A percentile compares a stretch with the other conserved stretches of the same genome.
These are phyloP conservation scores for Myotis lucifugus DNA, from an alignment of 2,113 vertebrate species.

Conservation along the genomic window DNA sequence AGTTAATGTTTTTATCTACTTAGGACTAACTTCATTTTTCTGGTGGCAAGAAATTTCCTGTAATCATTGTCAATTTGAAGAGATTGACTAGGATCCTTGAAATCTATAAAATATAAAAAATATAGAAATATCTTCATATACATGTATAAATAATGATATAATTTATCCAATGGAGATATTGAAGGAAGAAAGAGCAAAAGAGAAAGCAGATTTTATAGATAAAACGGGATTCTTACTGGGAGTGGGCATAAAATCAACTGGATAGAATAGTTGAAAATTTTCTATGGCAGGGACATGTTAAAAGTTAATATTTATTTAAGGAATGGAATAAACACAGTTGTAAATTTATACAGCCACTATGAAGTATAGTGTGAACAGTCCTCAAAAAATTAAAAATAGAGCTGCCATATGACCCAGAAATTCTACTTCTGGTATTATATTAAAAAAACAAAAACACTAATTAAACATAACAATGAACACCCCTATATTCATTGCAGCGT, in stretches of 20 bases:
- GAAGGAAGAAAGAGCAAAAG: neutral
- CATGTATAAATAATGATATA: neutral
- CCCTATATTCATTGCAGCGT: neutral
- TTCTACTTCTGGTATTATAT: neutral
- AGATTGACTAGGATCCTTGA: neutral
- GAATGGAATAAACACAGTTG: neutral
- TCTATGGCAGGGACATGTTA: neutral
- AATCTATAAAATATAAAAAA: neutral
- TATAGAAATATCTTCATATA: neutral
- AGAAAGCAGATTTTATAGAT: neutral
- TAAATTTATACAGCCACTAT: neutral
- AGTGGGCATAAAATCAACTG: neutral
- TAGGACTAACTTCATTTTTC: neutral
- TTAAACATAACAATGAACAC: neutral
- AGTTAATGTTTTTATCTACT: conserved; percentile 17
- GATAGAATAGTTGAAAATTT: neutral
- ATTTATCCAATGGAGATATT: neutral
- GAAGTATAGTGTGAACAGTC: neutral
- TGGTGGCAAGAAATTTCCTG: neutral
- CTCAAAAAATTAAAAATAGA: neutral
- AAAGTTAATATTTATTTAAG: neutral
- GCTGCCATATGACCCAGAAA: neutral
- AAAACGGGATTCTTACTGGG: neutral
- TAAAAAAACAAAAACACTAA: neutral
- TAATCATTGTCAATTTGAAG: neutral